Evolutionary conservation across 2,113 vertebrate genomes (phyloP).

Genomic region (Misgurnus mizolepis): DNA sequence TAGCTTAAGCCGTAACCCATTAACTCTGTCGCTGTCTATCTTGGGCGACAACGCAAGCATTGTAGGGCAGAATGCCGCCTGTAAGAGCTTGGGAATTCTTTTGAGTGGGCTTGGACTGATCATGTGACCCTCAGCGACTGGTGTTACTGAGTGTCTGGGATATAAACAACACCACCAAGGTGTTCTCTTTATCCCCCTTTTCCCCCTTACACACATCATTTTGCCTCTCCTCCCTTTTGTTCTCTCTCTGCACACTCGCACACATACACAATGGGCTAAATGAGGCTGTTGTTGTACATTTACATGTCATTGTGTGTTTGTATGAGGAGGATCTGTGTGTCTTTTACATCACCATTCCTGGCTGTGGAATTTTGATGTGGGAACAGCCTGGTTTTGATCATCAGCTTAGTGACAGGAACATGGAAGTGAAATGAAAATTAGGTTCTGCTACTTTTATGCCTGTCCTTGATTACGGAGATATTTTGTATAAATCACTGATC

Average conservation of each 20-base stretch:
- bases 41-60: slow-evolving; percentile 67
- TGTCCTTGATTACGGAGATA: too few relatives aligned
- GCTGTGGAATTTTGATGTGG: slow-evolving; percentile 39
- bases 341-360: slow-evolving; percentile 15
- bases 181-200: slow-evolving; percentile 4
- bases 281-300: slow-evolving; percentile 60
- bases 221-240: neutral
- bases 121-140: slow-evolving; percentile 43
- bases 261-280: slow-evolving; percentile 50
- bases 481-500: too few relatives aligned
- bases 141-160: neutral
- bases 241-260: neutral
- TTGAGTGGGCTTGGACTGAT: slow-evolving; percentile 67
- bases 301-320: slow-evolving; percentile 25
- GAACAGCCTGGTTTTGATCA: slow-evolving; percentile 11
- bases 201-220: slow-evolving; percentile 4
- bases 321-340: slow-evolving; percentile 19
- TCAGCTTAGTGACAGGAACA: neutral
- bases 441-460: too few relatives aligned
- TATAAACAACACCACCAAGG: slow-evolving; percentile 19
- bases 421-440: neutral
- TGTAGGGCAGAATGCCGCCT: slow-evolving; percentile 64
- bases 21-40: slow-evolving; percentile 71
- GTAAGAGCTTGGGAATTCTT: slow-evolving; percentile 72
- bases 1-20: slow-evolving; percentile 69